phyloP scores from a whole-genome alignment of 2,113 vertebrate genomes.

The Gnathonemus echidnorhynchus region DNA sequence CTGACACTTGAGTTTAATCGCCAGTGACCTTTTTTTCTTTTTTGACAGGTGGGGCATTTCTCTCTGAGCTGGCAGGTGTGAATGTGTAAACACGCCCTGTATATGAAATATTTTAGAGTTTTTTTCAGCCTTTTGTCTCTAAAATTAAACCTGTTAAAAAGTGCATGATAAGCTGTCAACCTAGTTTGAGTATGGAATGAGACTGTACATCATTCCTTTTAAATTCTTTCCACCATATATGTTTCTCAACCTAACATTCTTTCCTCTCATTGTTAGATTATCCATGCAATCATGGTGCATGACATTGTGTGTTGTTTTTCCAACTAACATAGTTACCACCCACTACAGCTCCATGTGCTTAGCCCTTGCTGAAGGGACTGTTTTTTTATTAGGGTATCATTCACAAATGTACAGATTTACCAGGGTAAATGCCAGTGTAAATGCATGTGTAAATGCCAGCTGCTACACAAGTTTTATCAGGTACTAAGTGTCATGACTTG shows the following conservation, averaged over 20 bases:
- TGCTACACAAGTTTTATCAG: not conserved
- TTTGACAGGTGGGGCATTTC: not conserved
- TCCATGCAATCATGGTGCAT: not conserved
- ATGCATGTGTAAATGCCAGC: not conserved
- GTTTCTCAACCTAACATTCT: not conserved
- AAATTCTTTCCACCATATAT: not conserved
- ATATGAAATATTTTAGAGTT: not conserved
- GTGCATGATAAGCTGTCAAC: not conserved
- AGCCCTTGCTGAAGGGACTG: not conserved
- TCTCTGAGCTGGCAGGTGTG: not conserved
- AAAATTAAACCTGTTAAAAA: not conserved
- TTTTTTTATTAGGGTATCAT: not conserved
- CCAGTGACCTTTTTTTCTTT: not conserved
- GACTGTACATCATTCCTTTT: not conserved
- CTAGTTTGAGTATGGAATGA: not conserved
- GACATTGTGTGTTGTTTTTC: not conserved
- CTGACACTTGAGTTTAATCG: not conserved
- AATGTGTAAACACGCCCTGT: not conserved
- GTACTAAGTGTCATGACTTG: not conserved
- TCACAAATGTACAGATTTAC: not conserved
- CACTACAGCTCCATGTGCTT: not conserved
- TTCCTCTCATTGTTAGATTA: not conserved
- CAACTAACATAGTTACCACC: not conserved
- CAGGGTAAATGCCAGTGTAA: not conserved
- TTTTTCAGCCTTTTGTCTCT: slow-evolving; percentile 6